Conservation (phyloP, 2,888 invertebrate species). For the Apotomis turbidana region DNA sequence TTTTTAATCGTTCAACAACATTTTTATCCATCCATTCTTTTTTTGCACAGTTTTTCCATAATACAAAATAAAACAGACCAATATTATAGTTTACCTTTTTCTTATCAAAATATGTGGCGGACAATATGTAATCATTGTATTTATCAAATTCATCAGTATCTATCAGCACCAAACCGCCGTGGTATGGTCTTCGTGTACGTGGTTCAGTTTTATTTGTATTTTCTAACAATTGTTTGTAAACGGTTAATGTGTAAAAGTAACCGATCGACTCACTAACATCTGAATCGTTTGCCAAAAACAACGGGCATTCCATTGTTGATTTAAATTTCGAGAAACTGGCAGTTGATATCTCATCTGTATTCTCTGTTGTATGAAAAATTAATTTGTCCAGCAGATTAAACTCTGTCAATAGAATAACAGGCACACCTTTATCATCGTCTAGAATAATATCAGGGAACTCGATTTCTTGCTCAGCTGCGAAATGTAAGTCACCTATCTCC, state of each 20-base stretch:
- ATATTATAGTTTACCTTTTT: constrained; percentile 57
- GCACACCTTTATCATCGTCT: constrained; percentile 58
- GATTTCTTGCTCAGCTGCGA: constrained; percentile 55
- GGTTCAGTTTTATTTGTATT: constrained; percentile 53
- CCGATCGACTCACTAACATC: constrained; percentile 57
- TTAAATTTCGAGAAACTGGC: constrained; percentile 57
- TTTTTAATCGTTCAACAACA: constrained; percentile 55
- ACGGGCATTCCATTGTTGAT: constrained; percentile 54
- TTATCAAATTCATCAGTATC: constrained; percentile 55
- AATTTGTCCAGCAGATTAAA: constrained; percentile 55
- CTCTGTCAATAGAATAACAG: constrained; percentile 54
- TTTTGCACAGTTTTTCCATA: constrained; percentile 60
- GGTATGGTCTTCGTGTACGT: constrained; percentile 54
- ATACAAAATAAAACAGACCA: constrained; percentile 57
- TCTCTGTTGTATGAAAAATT: constrained; percentile 49
- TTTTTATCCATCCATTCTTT: constrained; percentile 63
- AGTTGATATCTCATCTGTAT: constrained; percentile 33
- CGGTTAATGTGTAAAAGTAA: constrained; percentile 59
- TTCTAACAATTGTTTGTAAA: constrained; percentile 55
- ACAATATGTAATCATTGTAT: constrained; percentile 61
- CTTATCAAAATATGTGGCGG: constrained; percentile 57
- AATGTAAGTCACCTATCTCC: constrained; percentile 50
- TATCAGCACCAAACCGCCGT: constrained; percentile 57
- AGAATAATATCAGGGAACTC: constrained; percentile 60
- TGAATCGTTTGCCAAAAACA: constrained; percentile 54